Evolutionary conservation across 64 coral and sea anemone genomes (phyloP).

Genomic region (Montipora foliosa): DNA sequence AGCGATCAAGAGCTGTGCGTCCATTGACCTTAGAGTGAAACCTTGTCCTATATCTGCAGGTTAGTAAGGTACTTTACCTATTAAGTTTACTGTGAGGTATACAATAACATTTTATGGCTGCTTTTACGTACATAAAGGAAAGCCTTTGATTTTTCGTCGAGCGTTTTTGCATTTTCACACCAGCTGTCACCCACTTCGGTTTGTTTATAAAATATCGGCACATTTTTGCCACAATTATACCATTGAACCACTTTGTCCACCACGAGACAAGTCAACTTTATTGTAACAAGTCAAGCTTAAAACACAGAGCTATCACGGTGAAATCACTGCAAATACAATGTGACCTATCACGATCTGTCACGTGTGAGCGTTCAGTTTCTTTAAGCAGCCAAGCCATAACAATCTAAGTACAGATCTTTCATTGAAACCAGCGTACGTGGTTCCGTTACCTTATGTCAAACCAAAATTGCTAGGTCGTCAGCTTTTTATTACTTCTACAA

Average conservation of each 20-base stretch:
- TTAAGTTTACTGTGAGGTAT: slow-evolving; percentile 5
- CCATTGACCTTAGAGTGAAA: not conserved
- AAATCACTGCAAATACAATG: slow-evolving; percentile 57
- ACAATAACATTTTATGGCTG: slow-evolving; percentile 45
- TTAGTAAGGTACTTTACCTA: slow-evolving; percentile 23
- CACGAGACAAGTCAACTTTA: slow-evolving; percentile 53
- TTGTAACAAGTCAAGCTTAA: slow-evolving; percentile 47
- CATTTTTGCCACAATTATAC: slow-evolving; percentile 65
- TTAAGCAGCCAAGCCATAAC: not conserved
- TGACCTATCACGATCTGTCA: slow-evolving; percentile 26
- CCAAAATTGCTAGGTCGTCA: slow-evolving; percentile 55
- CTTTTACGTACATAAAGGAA: slow-evolving; percentile 55
- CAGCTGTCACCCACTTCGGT: slow-evolving; percentile 69
- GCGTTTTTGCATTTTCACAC: slow-evolving; percentile 54
- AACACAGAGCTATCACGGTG: slow-evolving; percentile 52
- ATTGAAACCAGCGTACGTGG: slow-evolving; percentile 23
- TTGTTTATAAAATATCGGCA: slow-evolving; percentile 50
- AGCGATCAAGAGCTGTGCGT: not conserved
- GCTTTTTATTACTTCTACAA: slow-evolving; percentile 50
- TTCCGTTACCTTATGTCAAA: not conserved
- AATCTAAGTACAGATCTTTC: slow-evolving; percentile 5
- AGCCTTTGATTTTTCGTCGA: slow-evolving; percentile 59
- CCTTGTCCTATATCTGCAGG: slow-evolving; percentile 6
- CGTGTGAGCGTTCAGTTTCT: slow-evolving; percentile 9
- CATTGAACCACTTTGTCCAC: slow-evolving; percentile 62